Evolutionary conservation across 2,797 vertebrate genomes (phyloP), one percentile per base, ranked within the genome.

Genomic region (Columba guinea): DNA sequence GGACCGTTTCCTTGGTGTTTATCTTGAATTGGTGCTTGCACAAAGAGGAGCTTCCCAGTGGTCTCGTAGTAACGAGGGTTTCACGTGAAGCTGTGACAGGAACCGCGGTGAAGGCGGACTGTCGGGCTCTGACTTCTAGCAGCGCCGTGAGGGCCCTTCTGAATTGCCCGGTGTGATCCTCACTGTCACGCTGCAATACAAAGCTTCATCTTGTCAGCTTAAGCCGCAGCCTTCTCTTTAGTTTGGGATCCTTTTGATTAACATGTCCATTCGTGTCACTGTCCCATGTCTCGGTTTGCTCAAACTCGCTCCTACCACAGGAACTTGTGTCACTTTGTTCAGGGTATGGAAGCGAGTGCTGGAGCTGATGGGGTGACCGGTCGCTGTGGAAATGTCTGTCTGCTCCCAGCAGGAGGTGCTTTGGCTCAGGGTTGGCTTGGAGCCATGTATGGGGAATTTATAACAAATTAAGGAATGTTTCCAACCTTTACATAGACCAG

Each of bases 331-430:
- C 16, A 18, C 55, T 37, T 3, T 23, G 7, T 12, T 16, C 60
- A 32, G 92, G 82, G 24, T 68, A 6, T 7, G 32, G 37, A 23
- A 63, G 85, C 55, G 13, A 23, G 52, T 5, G 19, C 37, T 8
- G 89, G 74, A 70, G 90, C 80, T 62, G 63, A n/a, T 30, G 91
- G 87, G 94, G 77, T 87, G 52, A 28, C 3, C 56, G 3, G 41
- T n/a, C 48, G 10, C 51, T 35, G 11, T 0, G 5, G 88, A 51
- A 32, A 53, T 56, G 75, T 68, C 95, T 84, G 95, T 93, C 94
- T 64, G 89, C 93, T 94, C 93, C 96, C 91, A 18, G 91, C 91
- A 97, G 95, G 92, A 97, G 96, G 93, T 96, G 91, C 96, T 96
- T 96, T 84, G 94, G 55, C 2, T 69, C 91, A 80, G 89, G 75